phyloP scores from a whole-genome alignment of 2,113 vertebrate species.

The Nibea albiflora region DNA sequence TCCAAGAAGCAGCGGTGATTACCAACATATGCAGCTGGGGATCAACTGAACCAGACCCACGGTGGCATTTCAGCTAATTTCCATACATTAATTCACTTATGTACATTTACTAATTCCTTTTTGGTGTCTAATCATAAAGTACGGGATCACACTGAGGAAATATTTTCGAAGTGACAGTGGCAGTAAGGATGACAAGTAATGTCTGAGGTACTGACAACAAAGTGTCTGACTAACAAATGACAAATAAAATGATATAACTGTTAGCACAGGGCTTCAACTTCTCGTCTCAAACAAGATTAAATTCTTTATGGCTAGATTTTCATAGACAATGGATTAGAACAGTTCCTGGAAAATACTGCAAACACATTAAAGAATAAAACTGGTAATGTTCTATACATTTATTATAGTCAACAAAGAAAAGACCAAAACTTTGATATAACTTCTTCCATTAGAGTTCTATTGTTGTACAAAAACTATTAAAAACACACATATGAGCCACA shows the following conservation, averaged over 20 bases:
- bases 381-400: neutral
- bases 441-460: neutral
- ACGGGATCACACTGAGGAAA: slow-evolving; percentile 64
- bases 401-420: slow-evolving; percentile 2
- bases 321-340: neutral
- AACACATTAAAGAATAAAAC: neutral
- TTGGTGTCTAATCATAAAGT: slow-evolving; percentile 59
- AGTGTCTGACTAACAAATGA: slow-evolving; percentile 26
- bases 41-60: slow-evolving; percentile 76
- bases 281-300: slow-evolving; percentile 5
- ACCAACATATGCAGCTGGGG: slow-evolving; percentile 80
- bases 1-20: slow-evolving; percentile 82
- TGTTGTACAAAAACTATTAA: slow-evolving; percentile 2
- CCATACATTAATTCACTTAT: slow-evolving; percentile 81
- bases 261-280: slow-evolving; percentile 29
- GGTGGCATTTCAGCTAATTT: slow-evolving; percentile 73
- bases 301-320: neutral
- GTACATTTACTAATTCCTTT: slow-evolving; percentile 74
- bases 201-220: slow-evolving; percentile 49
- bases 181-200: slow-evolving; percentile 41
- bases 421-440: neutral
- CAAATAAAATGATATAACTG: slow-evolving; percentile 25
- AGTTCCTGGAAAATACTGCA: neutral
- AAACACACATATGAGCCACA: slow-evolving; percentile 8
- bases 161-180: slow-evolving; percentile 60